These are phyloP conservation scores for Odocoileus hemionus DNA, from an alignment of 2,113 vertebrate genomes.

Conservation along the genomic window DNA sequence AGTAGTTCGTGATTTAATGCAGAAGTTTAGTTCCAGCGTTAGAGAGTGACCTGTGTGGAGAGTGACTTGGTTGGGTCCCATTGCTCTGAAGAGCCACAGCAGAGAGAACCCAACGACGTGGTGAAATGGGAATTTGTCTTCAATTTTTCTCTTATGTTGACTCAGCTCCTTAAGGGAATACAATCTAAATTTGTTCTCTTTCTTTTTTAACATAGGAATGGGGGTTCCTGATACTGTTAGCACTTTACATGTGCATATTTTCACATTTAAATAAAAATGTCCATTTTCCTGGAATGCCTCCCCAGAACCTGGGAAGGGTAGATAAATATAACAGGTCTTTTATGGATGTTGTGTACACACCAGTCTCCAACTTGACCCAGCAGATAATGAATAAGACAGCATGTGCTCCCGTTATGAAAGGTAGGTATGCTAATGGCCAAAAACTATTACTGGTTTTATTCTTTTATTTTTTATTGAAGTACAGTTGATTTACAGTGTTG, in stretches of 20 bases:
- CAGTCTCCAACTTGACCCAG: constrained; percentile 52
- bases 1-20: neutral
- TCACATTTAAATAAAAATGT: accelerated
- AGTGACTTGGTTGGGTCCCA: neutral
- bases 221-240: constrained; percentile 69
- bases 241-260: neutral
- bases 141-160: neutral
- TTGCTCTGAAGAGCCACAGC: neutral
- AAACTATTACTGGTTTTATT: neutral
- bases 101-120: neutral
- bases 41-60: neutral
- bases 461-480: neutral
- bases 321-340: constrained; percentile 50
- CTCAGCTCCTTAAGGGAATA: neutral
- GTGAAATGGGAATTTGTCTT: neutral
- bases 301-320: constrained; percentile 58
- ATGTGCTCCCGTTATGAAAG: constrained; percentile 48
- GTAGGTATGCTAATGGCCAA: constrained; percentile 22
- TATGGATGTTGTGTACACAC: constrained; percentile 55
- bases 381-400: constrained; percentile 75
- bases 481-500: neutral
- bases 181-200: neutral
- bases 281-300: neutral
- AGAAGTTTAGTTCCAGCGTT: neutral
- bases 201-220: constrained; percentile 68